Percentiles rank a stretch among this genome's conserved stretches.
Conservation (phyloP, 2,113 vertebrate genomes). For the Lasiurus borealis region DNA sequence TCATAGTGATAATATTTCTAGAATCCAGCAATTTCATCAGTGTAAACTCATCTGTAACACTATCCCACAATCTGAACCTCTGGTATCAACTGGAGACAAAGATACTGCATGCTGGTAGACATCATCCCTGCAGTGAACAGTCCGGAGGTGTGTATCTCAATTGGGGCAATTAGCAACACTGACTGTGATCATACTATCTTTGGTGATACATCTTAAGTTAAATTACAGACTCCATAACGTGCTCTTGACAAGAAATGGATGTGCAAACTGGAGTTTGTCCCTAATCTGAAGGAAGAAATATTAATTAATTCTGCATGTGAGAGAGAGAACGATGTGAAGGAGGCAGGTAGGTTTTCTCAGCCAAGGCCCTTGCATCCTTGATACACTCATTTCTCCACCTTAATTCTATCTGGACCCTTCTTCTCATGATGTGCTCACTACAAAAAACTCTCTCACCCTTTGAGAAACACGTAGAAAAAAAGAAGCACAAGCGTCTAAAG, state of each 20-base stretch:
- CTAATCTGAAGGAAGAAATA: neutral
- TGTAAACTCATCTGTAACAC: neutral
- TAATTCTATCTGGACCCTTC: neutral
- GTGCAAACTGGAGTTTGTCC: neutral
- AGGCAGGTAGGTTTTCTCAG: neutral
- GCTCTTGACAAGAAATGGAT: neutral
- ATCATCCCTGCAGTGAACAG: neutral
- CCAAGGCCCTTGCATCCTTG: neutral
- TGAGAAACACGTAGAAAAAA: neutral
- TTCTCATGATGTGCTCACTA: neutral
- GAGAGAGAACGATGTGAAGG: neutral
- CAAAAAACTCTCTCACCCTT: neutral
- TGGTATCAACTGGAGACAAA: neutral
- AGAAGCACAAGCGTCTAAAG: neutral
- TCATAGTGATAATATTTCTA: neutral
- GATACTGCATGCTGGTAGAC: neutral
- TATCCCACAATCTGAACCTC: neutral
- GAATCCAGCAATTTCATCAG: neutral
- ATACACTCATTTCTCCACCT: neutral
- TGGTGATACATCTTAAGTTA: slow-evolving; percentile 13
- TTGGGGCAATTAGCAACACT: neutral
- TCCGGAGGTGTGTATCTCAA: neutral
- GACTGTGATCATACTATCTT: neutral
- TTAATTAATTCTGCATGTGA: neutral
- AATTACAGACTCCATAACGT: neutral